Evolutionary conservation across 2,888 invertebrate species (phyloP).

Genomic region (Ornithoptera alexandrae): DNA sequence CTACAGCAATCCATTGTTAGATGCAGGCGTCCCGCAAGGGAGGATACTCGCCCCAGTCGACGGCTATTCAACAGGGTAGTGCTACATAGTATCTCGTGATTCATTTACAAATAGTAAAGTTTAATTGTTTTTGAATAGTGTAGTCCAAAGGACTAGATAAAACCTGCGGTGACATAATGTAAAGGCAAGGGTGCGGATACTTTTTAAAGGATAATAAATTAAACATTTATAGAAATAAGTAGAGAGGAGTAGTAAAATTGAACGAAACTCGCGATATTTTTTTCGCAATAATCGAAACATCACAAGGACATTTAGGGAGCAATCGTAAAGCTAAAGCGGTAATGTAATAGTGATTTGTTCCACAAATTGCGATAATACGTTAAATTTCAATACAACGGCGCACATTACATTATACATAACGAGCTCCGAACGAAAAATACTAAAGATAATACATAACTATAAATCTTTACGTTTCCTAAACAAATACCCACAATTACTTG

Average conservation of each 20-base stretch:
- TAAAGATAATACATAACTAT: conserved; percentile 13
- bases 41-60: not conserved
- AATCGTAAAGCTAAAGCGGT: not conserved
- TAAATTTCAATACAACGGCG: not conserved
- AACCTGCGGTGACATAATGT: not conserved
- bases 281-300: not conserved
- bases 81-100: not conserved
- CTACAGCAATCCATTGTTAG: not conserved
- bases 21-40: not conserved
- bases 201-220: too few relatives aligned
- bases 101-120: not conserved
- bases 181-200: not conserved
- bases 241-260: too few relatives aligned
- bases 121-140: not conserved
- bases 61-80: not conserved
- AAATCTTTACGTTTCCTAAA: conserved; percentile 9
- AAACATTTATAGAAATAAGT: too few relatives aligned
- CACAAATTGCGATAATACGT: too few relatives aligned
- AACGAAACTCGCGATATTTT: not conserved
- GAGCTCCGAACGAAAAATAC: not conserved
- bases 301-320: not conserved
- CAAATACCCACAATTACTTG: not conserved
- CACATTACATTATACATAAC: too few relatives aligned
- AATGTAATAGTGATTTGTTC: not conserved
- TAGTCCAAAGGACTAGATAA: not conserved